These are phyloP conservation scores for Eublepharis macularius DNA, from an alignment of 2,113 vertebrate species.

Conservation along the genomic window DNA sequence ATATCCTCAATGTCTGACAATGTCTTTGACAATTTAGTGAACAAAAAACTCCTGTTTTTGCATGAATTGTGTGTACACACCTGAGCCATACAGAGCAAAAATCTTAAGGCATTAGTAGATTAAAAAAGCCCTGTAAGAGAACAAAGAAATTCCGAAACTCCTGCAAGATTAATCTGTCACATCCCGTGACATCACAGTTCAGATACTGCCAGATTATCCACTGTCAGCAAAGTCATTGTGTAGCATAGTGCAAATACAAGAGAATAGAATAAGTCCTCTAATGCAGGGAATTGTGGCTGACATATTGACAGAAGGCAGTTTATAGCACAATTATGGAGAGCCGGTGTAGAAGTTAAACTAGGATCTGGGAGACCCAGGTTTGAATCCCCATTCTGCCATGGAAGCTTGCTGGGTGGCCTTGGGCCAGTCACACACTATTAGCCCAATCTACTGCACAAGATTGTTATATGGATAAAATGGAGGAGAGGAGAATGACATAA, in stretches of 20 bases:
- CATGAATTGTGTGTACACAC: not conserved
- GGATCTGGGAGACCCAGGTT: no score
- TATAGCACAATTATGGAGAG: not conserved
- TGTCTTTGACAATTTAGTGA: not conserved
- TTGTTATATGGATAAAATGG: no score
- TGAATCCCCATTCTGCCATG: no score
- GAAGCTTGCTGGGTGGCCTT: no score
- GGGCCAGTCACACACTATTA: no score
- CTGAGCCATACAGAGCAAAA: not conserved
- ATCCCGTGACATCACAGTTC: not conserved
- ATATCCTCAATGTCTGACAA: not conserved
- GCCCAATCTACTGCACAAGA: no score
- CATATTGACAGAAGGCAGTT: not conserved
- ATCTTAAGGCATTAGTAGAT: not conserved
- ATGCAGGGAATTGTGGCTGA: not conserved
- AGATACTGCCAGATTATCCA: not conserved
- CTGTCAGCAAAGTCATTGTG: not conserved
- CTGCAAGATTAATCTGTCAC: not conserved
- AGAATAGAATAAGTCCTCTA: not conserved
- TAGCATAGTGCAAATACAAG: not conserved
- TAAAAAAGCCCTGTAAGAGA: not conserved
- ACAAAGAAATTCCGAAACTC: not conserved
- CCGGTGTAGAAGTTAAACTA: not conserved
- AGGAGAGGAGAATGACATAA: no score
- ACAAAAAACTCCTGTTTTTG: not conserved